phyloP scores from a whole-genome alignment of 2,888 invertebrate species.

The Drosophila anomalata region DNA sequence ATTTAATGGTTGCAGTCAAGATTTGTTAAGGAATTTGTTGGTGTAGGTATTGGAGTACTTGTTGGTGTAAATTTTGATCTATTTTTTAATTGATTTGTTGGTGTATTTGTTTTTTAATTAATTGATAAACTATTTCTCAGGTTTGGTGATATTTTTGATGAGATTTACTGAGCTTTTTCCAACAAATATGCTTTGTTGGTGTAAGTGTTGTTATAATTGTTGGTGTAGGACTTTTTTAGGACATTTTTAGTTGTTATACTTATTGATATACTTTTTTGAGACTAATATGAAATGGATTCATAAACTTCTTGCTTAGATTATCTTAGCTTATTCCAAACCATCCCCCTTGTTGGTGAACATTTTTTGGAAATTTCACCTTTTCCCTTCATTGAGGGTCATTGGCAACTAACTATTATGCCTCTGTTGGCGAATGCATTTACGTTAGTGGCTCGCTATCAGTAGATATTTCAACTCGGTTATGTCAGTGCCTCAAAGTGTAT shows the following conservation, averaged over 20 bases:
- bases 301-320: not conserved
- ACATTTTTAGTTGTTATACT: not conserved
- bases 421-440: not conserved
- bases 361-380: not conserved
- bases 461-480: constrained; percentile 23
- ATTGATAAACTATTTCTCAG: not conserved
- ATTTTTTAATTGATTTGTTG: not conserved
- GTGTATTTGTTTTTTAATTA: not conserved
- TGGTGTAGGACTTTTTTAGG: not conserved
- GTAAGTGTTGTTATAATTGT: not conserved
- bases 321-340: not conserved
- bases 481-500: constrained; percentile 22
- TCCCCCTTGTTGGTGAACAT: not conserved
- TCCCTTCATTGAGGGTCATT: constrained; percentile 11
- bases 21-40: not conserved
- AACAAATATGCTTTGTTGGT: no score
- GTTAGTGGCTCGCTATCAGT: constrained; percentile 16
- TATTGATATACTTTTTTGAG: not conserved
- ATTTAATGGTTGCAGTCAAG: not conserved
- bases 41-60: not conserved
- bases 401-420: constrained; percentile 14
- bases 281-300: not conserved
- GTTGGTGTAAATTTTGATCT: not conserved
- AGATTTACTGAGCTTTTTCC: not conserved
- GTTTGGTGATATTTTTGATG: not conserved